phyloP scores from a whole-genome alignment of 2,797 vertebrate genomes.

The Lacerta agilis region DNA sequence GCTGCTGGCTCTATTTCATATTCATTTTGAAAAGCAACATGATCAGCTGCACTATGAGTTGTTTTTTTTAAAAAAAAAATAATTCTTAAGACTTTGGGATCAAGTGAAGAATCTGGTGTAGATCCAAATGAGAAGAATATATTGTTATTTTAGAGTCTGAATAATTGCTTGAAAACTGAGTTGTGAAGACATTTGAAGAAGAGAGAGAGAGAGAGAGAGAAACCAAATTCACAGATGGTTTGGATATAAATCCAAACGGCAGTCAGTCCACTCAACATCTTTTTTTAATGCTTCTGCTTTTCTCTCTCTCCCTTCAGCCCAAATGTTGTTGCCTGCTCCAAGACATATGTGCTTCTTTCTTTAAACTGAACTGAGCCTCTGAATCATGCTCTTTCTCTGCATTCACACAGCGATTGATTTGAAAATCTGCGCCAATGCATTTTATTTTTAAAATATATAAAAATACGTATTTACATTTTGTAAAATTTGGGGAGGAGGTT shows the following conservation, averaged over 20 bases:
- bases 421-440: conserved; percentile 71
- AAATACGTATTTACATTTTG: conserved; percentile 74
- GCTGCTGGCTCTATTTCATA: conserved; percentile 73
- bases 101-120: conserved; percentile 74
- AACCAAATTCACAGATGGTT: conserved; percentile 82
- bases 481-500: conserved; percentile 34
- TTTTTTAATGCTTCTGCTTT: conserved; percentile 49
- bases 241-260: conserved; percentile 78
- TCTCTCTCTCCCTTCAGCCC: conserved; percentile 75
- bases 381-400: conserved; percentile 73
- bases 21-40: conserved; percentile 69
- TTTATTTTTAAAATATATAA: conserved; percentile 68
- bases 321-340: conserved; percentile 76
- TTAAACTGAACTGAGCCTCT: conserved; percentile 74
- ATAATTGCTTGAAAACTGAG: conserved; percentile 83
- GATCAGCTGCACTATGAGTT: conserved; percentile 63
- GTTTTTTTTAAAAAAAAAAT: conserved; percentile 65
- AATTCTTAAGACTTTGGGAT: conserved; percentile 60
- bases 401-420: conserved; percentile 64
- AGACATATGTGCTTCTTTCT: conserved; percentile 74
- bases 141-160: conserved; percentile 81
- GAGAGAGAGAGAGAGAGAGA: conserved; percentile 56
- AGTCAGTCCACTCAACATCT: conserved; percentile 79
- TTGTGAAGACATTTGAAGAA: conserved; percentile 70
- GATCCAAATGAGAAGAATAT: conserved; percentile 73